Evolutionary conservation across 2,888 invertebrate genomes (phyloP).

Genomic region (Acleris cristana): DNA sequence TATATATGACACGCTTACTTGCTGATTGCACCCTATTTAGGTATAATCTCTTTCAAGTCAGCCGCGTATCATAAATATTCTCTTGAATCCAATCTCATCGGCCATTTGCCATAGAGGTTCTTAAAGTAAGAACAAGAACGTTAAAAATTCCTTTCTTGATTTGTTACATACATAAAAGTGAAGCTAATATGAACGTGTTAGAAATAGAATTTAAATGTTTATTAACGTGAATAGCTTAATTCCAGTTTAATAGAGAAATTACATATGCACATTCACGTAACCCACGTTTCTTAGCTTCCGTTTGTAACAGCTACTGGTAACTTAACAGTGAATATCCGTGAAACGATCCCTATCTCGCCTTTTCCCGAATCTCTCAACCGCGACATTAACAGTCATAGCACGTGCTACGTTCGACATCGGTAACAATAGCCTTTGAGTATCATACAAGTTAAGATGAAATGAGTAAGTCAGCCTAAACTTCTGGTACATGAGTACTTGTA

Average conservation of each 20-base stretch:
- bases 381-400: conserved; percentile 19
- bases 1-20: no score
- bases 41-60: no score
- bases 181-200: no score
- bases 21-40: no score
- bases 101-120: no score
- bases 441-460: background rate
- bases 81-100: no score
- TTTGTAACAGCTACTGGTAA: conserved; percentile 30
- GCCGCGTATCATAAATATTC: no score
- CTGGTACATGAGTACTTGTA: no score
- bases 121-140: no score
- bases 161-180: background rate
- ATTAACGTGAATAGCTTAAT: background rate
- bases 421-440: background rate
- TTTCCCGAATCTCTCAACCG: conserved; percentile 26
- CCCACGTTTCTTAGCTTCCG: conserved; percentile 26
- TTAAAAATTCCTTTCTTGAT: background rate
- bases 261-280: conserved; percentile 18
- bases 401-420: conserved; percentile 25
- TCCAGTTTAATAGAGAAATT: conserved; percentile 4
- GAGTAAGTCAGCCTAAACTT: background rate
- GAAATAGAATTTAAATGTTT: no score
- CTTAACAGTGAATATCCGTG: conserved; percentile 30
- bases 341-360: conserved; percentile 32